Percentiles rank a stretch among this genome's conserved stretches.
Conservation (phyloP, 2,797 vertebrate genomes). For the Alauda arvensis region DNA sequence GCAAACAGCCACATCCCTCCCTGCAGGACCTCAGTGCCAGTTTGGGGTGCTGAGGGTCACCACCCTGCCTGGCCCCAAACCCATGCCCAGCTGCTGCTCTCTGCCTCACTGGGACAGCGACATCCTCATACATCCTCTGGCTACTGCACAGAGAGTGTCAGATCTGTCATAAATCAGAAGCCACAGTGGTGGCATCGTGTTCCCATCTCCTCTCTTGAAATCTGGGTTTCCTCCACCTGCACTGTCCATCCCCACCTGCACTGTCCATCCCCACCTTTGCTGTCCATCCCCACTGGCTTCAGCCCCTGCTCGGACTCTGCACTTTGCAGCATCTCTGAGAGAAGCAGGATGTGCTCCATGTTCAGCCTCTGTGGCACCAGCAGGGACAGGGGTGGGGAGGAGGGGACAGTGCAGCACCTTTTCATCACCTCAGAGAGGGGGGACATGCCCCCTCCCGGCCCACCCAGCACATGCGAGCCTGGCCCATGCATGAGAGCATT, state of each 20-base stretch:
- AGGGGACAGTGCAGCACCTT: neutral
- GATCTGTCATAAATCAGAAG: neutral
- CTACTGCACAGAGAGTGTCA: neutral
- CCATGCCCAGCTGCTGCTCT: neutral
- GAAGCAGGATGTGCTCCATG: neutral
- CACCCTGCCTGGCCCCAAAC: neutral
- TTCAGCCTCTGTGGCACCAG: accelerated
- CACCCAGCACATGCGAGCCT: neutral
- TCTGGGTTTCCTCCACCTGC: neutral
- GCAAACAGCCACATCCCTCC: neutral
- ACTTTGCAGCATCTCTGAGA: neutral
- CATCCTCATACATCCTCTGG: neutral
- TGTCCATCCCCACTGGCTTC: neutral
- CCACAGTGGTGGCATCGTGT: accelerated
- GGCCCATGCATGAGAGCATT: neutral
- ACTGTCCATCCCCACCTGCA: neutral
- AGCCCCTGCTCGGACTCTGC: neutral
- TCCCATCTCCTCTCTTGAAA: neutral
- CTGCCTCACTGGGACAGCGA: neutral
- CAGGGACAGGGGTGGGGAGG: neutral
- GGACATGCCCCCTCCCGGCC: neutral
- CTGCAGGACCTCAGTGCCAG: neutral
- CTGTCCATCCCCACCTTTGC: neutral
- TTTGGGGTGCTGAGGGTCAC: neutral
- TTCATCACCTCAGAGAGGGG: neutral